Conservation (phyloP, 2,888 invertebrate species). For the Saturnia japonica region DNA sequence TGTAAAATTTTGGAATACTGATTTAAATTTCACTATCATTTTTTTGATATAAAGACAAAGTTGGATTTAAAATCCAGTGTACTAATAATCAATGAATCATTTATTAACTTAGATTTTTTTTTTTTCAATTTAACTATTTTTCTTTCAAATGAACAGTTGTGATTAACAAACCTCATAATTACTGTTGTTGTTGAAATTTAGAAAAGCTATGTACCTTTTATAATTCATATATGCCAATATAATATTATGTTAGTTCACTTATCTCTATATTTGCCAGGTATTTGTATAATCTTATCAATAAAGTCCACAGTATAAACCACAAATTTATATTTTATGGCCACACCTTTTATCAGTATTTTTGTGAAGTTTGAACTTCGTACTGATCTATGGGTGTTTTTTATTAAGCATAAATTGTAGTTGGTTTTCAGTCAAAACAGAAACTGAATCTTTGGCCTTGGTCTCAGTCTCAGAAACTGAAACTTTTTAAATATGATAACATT, state of each 20-base stretch:
- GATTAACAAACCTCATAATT: background rate
- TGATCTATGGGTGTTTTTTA: background rate
- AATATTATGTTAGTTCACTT: background rate
- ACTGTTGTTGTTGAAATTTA: background rate
- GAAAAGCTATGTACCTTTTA: background rate
- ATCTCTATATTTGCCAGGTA: background rate
- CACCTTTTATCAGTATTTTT: background rate
- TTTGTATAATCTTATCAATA: background rate
- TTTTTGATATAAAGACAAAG: too few relatives aligned
- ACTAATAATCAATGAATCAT: too few relatives aligned
- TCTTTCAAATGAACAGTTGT: background rate
- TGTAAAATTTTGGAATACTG: too few relatives aligned
- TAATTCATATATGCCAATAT: slow-evolving; percentile 6
- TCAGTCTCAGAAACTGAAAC: too few relatives aligned
- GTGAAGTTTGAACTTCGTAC: background rate
- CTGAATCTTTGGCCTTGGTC: too few relatives aligned
- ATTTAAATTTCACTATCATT: too few relatives aligned
- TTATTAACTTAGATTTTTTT: too few relatives aligned
- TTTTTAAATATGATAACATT: too few relatives aligned
- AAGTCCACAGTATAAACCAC: background rate
- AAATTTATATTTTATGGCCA: background rate
- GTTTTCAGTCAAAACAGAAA: background rate
- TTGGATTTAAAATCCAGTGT: too few relatives aligned
- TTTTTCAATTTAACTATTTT: too few relatives aligned
- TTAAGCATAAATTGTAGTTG: background rate